These are phyloP conservation scores for Tretioscincus oriximinensis DNA, from an alignment of 2,113 vertebrate species.

Conservation along the genomic window DNA sequence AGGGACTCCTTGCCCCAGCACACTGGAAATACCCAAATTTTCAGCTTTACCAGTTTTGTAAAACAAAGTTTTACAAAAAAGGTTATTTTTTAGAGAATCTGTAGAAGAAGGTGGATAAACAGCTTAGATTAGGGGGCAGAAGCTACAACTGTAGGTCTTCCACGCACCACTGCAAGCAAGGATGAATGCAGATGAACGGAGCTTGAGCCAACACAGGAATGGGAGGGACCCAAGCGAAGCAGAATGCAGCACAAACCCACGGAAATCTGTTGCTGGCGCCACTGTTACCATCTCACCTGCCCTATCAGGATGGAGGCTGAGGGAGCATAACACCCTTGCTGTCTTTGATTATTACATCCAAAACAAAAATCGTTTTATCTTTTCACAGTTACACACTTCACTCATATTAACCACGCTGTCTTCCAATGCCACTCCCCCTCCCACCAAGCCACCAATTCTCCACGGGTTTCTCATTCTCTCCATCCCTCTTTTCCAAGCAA, in stretches of 20 bases:
- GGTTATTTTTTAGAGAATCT: background rate
- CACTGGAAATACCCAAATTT: background rate
- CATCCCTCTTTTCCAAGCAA: too few species aligned
- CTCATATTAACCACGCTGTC: too few species aligned
- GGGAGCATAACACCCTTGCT: too few species aligned
- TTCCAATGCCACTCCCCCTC: too few species aligned
- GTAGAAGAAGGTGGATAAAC: background rate
- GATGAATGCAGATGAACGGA: background rate
- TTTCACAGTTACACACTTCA: too few species aligned
- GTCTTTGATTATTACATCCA: too few species aligned
- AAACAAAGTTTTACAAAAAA: background rate
- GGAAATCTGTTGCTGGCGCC: background rate
- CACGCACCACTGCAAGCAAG: background rate
- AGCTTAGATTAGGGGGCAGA: background rate
- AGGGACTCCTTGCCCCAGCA: background rate
- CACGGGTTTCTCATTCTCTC: too few species aligned
- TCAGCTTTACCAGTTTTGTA: background rate
- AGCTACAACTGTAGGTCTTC: background rate
- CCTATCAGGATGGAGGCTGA: background rate
- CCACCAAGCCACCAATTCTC: too few species aligned
- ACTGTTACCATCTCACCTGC: background rate
- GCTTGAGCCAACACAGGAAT: background rate
- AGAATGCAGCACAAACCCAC: background rate
- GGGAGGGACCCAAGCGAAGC: background rate
- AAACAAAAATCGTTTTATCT: too few species aligned